Conservation (phyloP, 2,888 invertebrate species). For the Polylopha cassiicola region DNA sequence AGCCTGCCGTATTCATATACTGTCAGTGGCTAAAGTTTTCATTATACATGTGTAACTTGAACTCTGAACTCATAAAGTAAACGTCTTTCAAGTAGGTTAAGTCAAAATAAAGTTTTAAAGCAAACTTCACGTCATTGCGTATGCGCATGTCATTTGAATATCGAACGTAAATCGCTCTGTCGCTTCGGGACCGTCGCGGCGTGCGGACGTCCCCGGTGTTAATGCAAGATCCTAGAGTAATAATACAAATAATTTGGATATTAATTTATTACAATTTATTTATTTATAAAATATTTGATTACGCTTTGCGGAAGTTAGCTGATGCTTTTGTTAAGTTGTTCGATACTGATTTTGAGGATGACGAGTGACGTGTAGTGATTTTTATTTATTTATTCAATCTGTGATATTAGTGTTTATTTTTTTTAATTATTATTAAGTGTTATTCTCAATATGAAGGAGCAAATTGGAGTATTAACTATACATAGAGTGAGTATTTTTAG, state of each 20-base stretch:
- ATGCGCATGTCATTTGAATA: slow-evolving; percentile 37
- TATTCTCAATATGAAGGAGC: slow-evolving; percentile 45
- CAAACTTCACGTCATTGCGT: slow-evolving; percentile 29
- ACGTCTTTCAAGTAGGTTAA: too few species aligned
- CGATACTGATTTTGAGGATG: slow-evolving; percentile 50
- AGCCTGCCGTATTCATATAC: too few species aligned
- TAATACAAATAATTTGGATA: slow-evolving; percentile 56
- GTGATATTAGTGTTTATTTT: slow-evolving; percentile 53
- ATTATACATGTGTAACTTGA: too few species aligned
- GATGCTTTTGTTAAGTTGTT: slow-evolving; percentile 36
- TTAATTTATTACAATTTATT: slow-evolving; percentile 61
- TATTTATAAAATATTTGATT: slow-evolving; percentile 54
- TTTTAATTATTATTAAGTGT: slow-evolving; percentile 21
- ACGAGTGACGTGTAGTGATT: slow-evolving; percentile 40
- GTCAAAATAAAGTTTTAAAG: too few species aligned
- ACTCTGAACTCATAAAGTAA: too few species aligned
- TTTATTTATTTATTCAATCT: slow-evolving; percentile 63
- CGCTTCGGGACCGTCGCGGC: slow-evolving; percentile 38
- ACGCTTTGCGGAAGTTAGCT: slow-evolving; percentile 39
- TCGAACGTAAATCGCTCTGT: slow-evolving; percentile 34
- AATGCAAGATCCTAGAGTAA: slow-evolving; percentile 44
- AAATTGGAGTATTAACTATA: slow-evolving; percentile 59
- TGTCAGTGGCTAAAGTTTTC: too few species aligned
- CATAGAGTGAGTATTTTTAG: slow-evolving; percentile 50
- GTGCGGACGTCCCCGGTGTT: slow-evolving; percentile 37